Percentiles rank a stretch among this genome's conserved stretches.
Evolutionary conservation across 2,888 invertebrate species (phyloP).

Genomic region (Acleris sparsana): DNA sequence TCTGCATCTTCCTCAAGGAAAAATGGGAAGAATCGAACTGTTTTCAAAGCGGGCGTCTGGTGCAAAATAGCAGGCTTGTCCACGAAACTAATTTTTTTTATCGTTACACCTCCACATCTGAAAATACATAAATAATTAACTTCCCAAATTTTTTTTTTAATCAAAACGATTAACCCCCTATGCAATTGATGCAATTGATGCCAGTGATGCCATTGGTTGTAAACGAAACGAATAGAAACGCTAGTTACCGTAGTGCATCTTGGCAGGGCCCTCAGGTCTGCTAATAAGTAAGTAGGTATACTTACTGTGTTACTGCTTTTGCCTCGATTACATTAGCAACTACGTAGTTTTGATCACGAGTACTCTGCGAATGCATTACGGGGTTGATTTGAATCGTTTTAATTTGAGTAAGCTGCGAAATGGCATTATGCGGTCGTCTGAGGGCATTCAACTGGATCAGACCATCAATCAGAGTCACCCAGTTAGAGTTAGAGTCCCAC

Average conservation of each 20-base stretch:
- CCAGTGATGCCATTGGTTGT: no score
- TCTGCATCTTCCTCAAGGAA: slow-evolving; percentile 21
- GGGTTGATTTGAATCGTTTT: slow-evolving; percentile 15
- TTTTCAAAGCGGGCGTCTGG: slow-evolving; percentile 5
- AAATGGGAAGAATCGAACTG: slow-evolving; percentile 20
- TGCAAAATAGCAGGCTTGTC: slow-evolving; percentile 13
- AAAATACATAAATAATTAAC: background rate
- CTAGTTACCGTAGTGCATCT: no score
- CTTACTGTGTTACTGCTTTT: slow-evolving; percentile 15
- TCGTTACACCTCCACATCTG: slow-evolving; percentile 13
- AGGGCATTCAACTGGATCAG: slow-evolving; percentile 29
- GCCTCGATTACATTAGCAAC: slow-evolving; percentile 6
- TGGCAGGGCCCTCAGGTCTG: no score
- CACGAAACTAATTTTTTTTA: slow-evolving; percentile 6
- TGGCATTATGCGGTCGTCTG: slow-evolving; percentile 15
- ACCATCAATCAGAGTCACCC: slow-evolving; percentile 37
- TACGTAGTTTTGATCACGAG: background rate
- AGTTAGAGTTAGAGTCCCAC: slow-evolving; percentile 31
- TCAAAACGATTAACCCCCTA: no score
- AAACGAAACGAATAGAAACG: no score
- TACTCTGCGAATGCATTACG: background rate
- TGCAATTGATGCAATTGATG: no score
- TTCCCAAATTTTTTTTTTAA: background rate
- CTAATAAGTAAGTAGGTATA: no score
- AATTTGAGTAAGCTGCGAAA: slow-evolving; percentile 24